Conservation (phyloP, 30 jellyfish, hydroid and myxozoan species). For the Chrysaora quinquecirrha region DNA sequence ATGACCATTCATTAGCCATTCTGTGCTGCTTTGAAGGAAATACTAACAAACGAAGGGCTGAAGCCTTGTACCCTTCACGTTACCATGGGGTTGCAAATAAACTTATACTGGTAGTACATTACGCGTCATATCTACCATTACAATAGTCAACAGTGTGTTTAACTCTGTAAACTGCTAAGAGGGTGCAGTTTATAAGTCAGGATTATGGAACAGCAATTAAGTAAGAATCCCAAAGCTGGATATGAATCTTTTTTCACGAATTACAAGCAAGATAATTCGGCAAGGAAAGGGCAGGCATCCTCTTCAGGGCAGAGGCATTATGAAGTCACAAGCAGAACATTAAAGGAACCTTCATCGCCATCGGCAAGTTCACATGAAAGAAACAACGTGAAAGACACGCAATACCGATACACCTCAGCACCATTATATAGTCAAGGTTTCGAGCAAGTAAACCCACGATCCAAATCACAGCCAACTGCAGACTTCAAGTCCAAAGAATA, state of each 20-base stretch:
- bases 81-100: too few relatives aligned
- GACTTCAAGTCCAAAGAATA: too few relatives aligned
- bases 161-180: too few relatives aligned
- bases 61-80: too few relatives aligned
- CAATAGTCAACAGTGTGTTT: too few relatives aligned
- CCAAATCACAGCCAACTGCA: background rate
- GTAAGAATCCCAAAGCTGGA: conserved; percentile 62
- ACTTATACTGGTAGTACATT: too few relatives aligned
- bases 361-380: background rate
- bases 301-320: too few relatives aligned
- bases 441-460: background rate
- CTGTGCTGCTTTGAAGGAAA: too few relatives aligned
- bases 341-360: background rate
- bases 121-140: too few relatives aligned
- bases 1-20: too few relatives aligned
- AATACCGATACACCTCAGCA: background rate
- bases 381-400: background rate
- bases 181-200: too few relatives aligned
- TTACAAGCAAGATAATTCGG: background rate
- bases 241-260: conserved; percentile 16
- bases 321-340: background rate
- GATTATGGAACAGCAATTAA: background rate
- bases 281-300: background rate
- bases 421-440: background rate
- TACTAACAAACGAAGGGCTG: too few relatives aligned